Percentiles rank a stretch among this genome's conserved stretches.
Evolutionary conservation across 2,113 vertebrate species (phyloP).

Genomic region (Clarias batrachus): DNA sequence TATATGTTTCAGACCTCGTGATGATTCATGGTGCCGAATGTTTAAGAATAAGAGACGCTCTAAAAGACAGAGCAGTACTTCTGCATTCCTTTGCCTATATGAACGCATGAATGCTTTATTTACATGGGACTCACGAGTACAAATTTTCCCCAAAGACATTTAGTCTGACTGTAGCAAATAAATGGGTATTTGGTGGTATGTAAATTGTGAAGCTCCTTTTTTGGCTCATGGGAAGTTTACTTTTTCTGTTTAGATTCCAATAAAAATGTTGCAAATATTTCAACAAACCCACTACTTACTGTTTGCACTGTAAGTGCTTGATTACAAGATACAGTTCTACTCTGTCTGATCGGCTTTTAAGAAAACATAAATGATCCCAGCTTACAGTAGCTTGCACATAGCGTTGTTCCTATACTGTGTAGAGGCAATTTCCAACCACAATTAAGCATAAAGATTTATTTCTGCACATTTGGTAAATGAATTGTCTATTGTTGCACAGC

Average conservation of each 20-base stretch:
- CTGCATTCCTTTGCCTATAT: conserved; percentile 23
- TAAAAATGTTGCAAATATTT: background rate
- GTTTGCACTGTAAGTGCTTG: background rate
- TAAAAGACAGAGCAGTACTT: background rate
- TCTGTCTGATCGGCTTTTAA: background rate
- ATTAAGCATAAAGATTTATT: too few relatives aligned
- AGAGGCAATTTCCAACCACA: too few relatives aligned
- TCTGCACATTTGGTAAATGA: too few relatives aligned
- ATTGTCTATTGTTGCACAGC: too few relatives aligned
- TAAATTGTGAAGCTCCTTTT: background rate
- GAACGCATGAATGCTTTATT: background rate
- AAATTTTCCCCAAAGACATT: conserved; percentile 20
- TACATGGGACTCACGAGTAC: background rate
- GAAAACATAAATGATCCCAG: background rate
- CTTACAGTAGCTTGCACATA: background rate
- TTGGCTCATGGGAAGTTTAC: background rate
- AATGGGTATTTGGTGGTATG: background rate
- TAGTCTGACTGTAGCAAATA: background rate
- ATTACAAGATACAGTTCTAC: background rate
- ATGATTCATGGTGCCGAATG: conserved; percentile 49
- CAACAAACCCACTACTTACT: background rate
- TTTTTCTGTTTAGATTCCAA: background rate
- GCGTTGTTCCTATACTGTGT: background rate
- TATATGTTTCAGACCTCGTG: conserved; percentile 45
- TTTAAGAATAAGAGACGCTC: conserved; percentile 33